Base-by-base conservation (phyloP, 2,888 invertebrate species). In the Brachyopa scutellaris region DNA sequence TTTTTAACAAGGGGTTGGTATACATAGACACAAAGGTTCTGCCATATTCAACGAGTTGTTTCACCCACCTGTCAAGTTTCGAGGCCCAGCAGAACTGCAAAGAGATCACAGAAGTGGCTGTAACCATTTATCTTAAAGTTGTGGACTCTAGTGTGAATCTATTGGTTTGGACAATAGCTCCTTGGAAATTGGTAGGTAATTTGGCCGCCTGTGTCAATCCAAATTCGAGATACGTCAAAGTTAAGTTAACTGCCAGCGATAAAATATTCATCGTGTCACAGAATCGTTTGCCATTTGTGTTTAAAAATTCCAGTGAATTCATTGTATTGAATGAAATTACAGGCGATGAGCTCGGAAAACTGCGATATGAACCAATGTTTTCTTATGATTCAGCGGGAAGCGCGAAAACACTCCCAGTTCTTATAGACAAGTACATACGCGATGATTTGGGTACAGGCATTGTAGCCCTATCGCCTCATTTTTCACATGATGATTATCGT, bases 61-160 rank as follows among this genome's bases (percentile, higher is more conserved):
- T 95, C 86, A 99, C 99, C 2, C 97, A 99, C 0, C 90, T 99
- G 31, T 98, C 98, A 0, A 98, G 99, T 90, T 99, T 99, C 92
- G 99, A 99, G 91, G 95, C 97, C 26, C 97, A 97, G n/a, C 98
- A 97, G 89, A 98, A 99, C 91, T 99, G 98, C 90, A 98, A 98
- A 89, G 97, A 97, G 90, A 97, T 97, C 2, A 93, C 95, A 0
- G 98, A 99, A 91, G 97, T 98, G 23, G 95, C 97, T 42, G 95
- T 98, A 36, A 95, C 97, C 36, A 94, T 99, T 2, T 93, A 94
- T 76, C 96, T 99, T 88, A 96, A 96, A 1, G 91, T 98, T 84
- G 94, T 94, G 67, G 21, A 47, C 8, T 83, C 84, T 3, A 45
- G 59, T 19, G 82, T 72, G 0, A 55, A 67, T 5, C 36, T 85